A percentile compares a stretch with the other conserved stretches of the same genome.
These are phyloP conservation scores for Amphilophus citrinellus DNA, from an alignment of 2,113 vertebrate species.

Conservation along the genomic window DNA sequence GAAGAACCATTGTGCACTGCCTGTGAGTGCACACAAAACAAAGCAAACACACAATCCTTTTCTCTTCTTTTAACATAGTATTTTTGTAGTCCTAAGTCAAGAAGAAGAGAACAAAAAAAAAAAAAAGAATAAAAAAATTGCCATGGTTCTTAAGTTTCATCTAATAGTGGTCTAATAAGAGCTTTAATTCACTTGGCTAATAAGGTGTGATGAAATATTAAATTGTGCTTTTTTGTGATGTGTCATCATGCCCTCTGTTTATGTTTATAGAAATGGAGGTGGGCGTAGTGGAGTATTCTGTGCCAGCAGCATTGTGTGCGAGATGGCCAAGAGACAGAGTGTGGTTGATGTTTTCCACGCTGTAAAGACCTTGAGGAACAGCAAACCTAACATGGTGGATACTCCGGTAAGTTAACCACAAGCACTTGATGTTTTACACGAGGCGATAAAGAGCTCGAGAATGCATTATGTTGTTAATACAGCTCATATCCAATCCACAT, in stretches of 20 bases:
- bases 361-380: constrained; percentile 96
- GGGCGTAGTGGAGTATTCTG: constrained; percentile 97
- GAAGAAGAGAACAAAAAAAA: no score
- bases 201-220: neutral
- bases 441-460: neutral
- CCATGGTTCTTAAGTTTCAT: no score
- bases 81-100: neutral
- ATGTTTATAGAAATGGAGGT: constrained; percentile 88
- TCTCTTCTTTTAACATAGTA: neutral
- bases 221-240: neutral
- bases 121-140: no score
- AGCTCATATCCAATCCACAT: neutral
- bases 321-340: constrained; percentile 98
- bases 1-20: constrained; percentile 96
- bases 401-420: constrained; percentile 87
- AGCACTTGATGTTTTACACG: neutral
- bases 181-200: no score
- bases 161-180: no score
- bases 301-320: constrained; percentile 96
- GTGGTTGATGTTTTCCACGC: constrained; percentile 98
- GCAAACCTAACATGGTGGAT: constrained; percentile 99
- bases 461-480: neutral
- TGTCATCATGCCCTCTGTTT: neutral
- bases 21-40: constrained; percentile 85
- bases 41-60: neutral